Base-by-base conservation (phyloP, 2,888 invertebrate species). In the Harpagoxenus sublaevis region DNA sequence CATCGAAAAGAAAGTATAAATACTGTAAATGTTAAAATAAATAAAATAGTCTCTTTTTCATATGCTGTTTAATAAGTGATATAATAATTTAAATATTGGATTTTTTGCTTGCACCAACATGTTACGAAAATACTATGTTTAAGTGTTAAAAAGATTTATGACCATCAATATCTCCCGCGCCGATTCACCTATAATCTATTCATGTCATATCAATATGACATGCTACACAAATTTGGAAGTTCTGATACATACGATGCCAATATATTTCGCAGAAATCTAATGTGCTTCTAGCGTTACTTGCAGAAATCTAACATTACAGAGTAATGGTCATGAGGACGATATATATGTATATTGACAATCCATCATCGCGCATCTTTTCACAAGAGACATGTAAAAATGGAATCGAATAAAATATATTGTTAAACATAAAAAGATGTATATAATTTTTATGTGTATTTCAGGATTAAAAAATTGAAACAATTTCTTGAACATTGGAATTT, bases 141-240 rank as follows among this genome's bases (percentile, higher is more conserved):
- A 48, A 51, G 48, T 68, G 15, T 48, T 31, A 31, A 48, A 68
- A 68, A 68, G 48, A 68, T 68, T 68, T 68, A 51, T 18, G 28
- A 48, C 28, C 31, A 48, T 68, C 45, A 31, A 68, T 68, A 68
- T 31, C 48, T 68, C 48, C 28, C 28, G 23, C 23, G 23, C 23
- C 23, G 66, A 68, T 66, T 45, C 45, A 18, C 9, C 48, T 68
- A 68, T 45, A 66, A 66, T 68, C 66, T 31, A 68, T 68, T 68
- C 48, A 68, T 9, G 42, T 68, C 66, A 68, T 48, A 45, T 51
- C 48, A 48, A 8, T 15, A 28, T 51, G 66, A 68, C 66, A 48
- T 10, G 45, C 9, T 48, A 68, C 28, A 68, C 48, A 48, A 68
- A 68, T 68, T 68, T 68, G 18, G 28, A 31, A 68, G 18, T 68